A percentile compares a stretch with the other conserved stretches of the same genome.
phyloP scores from a whole-genome alignment of 2,888 invertebrate species.

The Oscheius sp. region DNA sequence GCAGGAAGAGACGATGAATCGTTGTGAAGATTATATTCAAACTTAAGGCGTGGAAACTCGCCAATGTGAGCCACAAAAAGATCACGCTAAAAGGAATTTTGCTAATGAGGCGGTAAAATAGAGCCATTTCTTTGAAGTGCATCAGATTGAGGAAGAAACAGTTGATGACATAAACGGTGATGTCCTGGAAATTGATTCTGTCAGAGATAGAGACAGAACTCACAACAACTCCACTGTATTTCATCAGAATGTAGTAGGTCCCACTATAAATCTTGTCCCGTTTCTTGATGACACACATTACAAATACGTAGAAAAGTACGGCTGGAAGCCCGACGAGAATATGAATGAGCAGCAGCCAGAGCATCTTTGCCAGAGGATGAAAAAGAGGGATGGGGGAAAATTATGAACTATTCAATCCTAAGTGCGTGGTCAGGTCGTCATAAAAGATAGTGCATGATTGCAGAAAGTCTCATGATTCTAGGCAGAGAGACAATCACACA shows the following conservation, averaged over 20 bases:
- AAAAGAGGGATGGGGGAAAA: not conserved
- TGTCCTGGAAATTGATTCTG: not conserved
- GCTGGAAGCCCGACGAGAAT: not conserved
- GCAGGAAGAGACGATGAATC: constrained; percentile 10
- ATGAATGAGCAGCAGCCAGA: not conserved
- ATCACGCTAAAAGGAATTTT: not conserved
- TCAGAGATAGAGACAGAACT: not conserved
- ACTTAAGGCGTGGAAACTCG: constrained; percentile 5
- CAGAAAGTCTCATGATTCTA: not conserved
- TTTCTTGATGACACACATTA: not conserved
- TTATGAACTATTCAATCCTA: no score
- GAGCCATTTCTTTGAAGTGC: constrained; percentile 4
- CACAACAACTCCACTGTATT: not conserved
- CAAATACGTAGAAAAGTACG: not conserved
- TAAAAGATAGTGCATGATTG: not conserved
- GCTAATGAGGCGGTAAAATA: not conserved
- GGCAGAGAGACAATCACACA: not conserved
- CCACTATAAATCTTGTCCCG: not conserved
- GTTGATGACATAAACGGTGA: not conserved
- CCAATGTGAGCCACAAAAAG: constrained; percentile 3
- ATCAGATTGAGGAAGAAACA: not conserved
- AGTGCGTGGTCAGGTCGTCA: no score
- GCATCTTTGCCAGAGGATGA: not conserved
- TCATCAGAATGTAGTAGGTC: not conserved
- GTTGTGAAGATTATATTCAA: not conserved